phyloP scores from a whole-genome alignment of 2,113 vertebrate genomes.

The Callocephalon fimbriatum region DNA sequence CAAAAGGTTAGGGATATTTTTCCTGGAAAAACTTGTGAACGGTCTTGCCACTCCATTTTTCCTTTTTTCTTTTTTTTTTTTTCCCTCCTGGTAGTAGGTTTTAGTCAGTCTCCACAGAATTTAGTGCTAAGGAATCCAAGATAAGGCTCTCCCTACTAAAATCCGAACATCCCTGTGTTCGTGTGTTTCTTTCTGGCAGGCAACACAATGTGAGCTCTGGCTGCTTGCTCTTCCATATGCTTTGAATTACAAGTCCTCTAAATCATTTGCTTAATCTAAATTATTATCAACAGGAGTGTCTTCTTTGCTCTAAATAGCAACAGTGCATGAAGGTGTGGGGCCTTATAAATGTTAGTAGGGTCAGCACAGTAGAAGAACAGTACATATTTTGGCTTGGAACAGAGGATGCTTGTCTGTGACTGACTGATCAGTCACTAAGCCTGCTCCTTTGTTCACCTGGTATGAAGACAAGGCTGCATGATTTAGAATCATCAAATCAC shows the following conservation, averaged over 20 bases:
- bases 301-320: not conserved
- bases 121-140: not conserved
- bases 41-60: not conserved
- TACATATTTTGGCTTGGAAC: not conserved
- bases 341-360: not conserved
- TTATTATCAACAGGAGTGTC: not conserved
- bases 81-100: accelerated
- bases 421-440: too few relatives aligned
- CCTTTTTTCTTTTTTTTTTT: too few relatives aligned
- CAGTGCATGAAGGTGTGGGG: not conserved
- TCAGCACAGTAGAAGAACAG: not conserved
- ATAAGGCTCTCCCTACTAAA: not conserved
- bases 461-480: not conserved
- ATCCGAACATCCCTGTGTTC: not conserved
- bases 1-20: not conserved
- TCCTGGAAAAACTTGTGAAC: not conserved
- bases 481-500: not conserved
- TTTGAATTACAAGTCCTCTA: not conserved
- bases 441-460: not conserved
- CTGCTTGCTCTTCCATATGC: not conserved
- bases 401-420: not conserved
- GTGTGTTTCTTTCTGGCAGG: not conserved
- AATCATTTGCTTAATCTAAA: conserved; percentile 1
- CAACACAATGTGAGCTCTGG: not conserved
- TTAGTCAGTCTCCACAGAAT: not conserved